These are phyloP conservation scores for Austrolebias charrua DNA, from an alignment of 2,797 vertebrate genomes.

Conservation along the genomic window DNA sequence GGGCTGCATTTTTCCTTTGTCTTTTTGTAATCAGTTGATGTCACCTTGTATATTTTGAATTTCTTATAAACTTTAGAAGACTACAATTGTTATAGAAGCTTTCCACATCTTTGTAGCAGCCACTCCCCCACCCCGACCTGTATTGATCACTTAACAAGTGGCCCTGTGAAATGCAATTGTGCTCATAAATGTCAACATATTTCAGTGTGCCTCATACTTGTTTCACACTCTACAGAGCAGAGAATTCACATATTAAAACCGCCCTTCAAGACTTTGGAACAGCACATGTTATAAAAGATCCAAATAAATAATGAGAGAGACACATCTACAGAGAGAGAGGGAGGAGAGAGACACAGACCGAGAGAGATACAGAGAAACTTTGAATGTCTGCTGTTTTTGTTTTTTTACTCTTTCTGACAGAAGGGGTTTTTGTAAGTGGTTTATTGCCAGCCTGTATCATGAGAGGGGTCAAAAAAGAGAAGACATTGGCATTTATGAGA, in stretches of 20 bases:
- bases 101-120: slow-evolving; percentile 14
- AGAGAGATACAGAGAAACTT: slow-evolving; percentile 67
- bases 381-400: slow-evolving; percentile 78
- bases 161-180: slow-evolving; percentile 63
- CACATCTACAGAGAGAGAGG: slow-evolving; percentile 46
- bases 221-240: slow-evolving; percentile 68
- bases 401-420: slow-evolving; percentile 56
- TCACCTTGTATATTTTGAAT: neutral
- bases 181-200: slow-evolving; percentile 69
- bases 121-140: slow-evolving; percentile 35
- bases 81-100: slow-evolving; percentile 30
- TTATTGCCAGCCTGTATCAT: slow-evolving; percentile 76
- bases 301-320: slow-evolving; percentile 80
- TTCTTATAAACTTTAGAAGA: slow-evolving; percentile 15
- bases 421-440: slow-evolving; percentile 82
- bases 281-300: slow-evolving; percentile 77
- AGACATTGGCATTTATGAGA: slow-evolving; percentile 77
- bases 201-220: slow-evolving; percentile 51
- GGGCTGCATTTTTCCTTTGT: neutral
- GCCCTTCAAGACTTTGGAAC: slow-evolving; percentile 78
- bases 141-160: slow-evolving; percentile 71
- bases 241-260: slow-evolving; percentile 79
- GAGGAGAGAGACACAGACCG: slow-evolving; percentile 29
- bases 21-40: neutral
- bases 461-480: slow-evolving; percentile 40